A percentile compares a stretch with the other conserved stretches of the same genome.
These are phyloP conservation scores for Cephus rjabovi DNA, from an alignment of 2,888 invertebrate genomes.

Conservation along the genomic window DNA sequence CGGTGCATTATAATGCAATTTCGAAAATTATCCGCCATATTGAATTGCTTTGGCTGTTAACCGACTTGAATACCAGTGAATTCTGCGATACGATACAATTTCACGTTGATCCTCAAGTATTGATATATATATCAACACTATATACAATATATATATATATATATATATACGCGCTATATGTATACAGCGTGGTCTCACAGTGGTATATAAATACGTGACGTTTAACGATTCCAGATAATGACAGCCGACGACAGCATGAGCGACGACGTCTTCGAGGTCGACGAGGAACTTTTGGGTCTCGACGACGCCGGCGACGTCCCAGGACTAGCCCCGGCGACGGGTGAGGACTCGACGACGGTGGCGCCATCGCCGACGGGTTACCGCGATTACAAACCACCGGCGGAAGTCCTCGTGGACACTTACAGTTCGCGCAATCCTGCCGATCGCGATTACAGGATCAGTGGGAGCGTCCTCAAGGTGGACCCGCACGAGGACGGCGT, in stretches of 20 bases:
- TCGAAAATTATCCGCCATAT: too few species aligned
- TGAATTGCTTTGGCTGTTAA: too few species aligned
- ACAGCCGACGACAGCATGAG: slow-evolving; percentile 83
- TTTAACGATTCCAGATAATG: slow-evolving; percentile 66
- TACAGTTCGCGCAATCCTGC: slow-evolving; percentile 40
- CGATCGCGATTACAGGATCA: slow-evolving; percentile 26
- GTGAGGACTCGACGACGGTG: slow-evolving; percentile 33
- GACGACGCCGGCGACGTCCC: background rate
- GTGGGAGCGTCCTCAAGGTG: slow-evolving; percentile 33
- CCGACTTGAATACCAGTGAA: too few species aligned
- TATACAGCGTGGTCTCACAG: background rate
- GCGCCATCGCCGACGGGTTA: slow-evolving; percentile 85
- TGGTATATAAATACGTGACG: background rate
- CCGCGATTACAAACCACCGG: slow-evolving; percentile 81
- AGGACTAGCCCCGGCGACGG: slow-evolving; percentile 18
- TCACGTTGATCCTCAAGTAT: background rate
- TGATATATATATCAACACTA: too few species aligned
- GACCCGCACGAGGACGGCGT: slow-evolving; percentile 44
- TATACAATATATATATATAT: too few species aligned
- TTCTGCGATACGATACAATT: background rate
- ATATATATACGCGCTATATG: background rate
- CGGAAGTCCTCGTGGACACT: slow-evolving; percentile 70
- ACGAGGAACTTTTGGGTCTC: slow-evolving; percentile 62
- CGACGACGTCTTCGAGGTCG: slow-evolving; percentile 85
- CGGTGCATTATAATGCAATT: too few species aligned